These are phyloP conservation scores for Desmophyllum pertusum DNA, from an alignment of 92 coral and sea anemone genomes.

Conservation along the genomic window DNA sequence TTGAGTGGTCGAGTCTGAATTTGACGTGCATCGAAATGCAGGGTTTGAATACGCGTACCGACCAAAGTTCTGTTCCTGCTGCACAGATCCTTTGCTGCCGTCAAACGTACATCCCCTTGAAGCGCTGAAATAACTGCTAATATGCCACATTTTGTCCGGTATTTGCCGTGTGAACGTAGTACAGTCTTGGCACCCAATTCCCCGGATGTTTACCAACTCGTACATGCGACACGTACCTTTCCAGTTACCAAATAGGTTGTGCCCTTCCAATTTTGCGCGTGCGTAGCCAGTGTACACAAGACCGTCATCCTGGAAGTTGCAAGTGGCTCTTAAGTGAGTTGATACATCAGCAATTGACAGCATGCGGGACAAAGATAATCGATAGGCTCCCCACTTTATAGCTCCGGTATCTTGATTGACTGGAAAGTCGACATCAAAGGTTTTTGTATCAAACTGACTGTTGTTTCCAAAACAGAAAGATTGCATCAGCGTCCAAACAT, in stretches of 20 bases:
- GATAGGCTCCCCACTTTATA: slow-evolving; percentile 44
- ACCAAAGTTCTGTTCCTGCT: slow-evolving; percentile 30
- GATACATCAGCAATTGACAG: slow-evolving; percentile 25
- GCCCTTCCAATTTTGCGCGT: slow-evolving; percentile 36
- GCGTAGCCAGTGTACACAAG: slow-evolving; percentile 22
- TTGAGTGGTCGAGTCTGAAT: slow-evolving; percentile 21
- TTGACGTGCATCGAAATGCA: slow-evolving; percentile 19
- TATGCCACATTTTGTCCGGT: neutral
- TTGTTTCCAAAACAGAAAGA: slow-evolving; percentile 34
- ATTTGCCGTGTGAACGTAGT: slow-evolving; percentile 18
- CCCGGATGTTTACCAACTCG: slow-evolving; percentile 35
- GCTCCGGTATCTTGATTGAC: slow-evolving; percentile 9
- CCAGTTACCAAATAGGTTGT: slow-evolving; percentile 16
- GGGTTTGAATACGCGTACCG: neutral
- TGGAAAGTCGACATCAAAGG: slow-evolving; percentile 16
- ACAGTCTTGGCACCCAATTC: slow-evolving; percentile 13
- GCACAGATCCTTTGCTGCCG: neutral
- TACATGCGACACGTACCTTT: slow-evolving; percentile 2
- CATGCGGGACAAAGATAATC: slow-evolving; percentile 39
- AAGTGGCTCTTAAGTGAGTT: slow-evolving; percentile 17
- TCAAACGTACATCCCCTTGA: slow-evolving; percentile 19
- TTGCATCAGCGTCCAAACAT: slow-evolving; percentile 45
- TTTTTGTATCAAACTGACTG: neutral
- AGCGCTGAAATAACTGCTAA: neutral
- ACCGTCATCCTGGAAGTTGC: slow-evolving; percentile 23